Evolutionary conservation across 1,140 invertebrate species (phyloP).

Genomic region (Amphibalanus amphitrite): DNA sequence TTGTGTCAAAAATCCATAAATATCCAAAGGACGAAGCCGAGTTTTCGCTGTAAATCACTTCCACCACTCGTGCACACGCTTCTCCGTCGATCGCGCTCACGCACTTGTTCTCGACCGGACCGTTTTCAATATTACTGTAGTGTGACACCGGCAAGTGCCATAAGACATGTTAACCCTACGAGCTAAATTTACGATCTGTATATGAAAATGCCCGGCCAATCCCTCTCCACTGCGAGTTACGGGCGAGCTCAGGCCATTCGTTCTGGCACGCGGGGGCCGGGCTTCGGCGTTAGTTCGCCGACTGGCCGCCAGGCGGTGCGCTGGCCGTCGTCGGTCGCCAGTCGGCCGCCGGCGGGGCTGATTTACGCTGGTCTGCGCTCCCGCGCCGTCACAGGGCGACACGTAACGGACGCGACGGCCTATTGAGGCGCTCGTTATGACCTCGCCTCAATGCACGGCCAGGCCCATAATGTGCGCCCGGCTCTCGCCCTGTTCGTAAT

Average conservation of each 20-base stretch:
- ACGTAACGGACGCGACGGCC: background rate
- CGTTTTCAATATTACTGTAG: slow-evolving; percentile 1
- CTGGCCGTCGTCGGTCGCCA: background rate
- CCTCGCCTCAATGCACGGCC: background rate
- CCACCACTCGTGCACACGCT: background rate
- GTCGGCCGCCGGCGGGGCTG: background rate
- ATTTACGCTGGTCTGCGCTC: background rate
- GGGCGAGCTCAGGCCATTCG: slow-evolving; percentile 5
- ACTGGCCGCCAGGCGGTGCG: slow-evolving; percentile 5
- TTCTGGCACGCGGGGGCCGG: slow-evolving; percentile 4
- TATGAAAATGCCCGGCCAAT: slow-evolving; percentile 6
- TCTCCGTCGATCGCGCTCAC: background rate
- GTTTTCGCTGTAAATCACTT: background rate
- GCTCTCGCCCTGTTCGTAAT: too few species aligned
- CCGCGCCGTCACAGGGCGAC: background rate
- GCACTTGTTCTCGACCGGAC: background rate
- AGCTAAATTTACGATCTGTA: slow-evolving; percentile 6
- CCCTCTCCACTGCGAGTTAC: slow-evolving; percentile 8
- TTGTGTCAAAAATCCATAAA: background rate
- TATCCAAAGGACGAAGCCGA: background rate
- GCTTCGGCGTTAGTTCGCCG: slow-evolving; percentile 6
- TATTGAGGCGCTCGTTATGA: background rate
- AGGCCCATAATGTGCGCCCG: background rate
- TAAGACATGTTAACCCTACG: slow-evolving; percentile 1
- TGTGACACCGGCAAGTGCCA: slow-evolving; percentile 2